phyloP scores from a whole-genome alignment of 2,797 vertebrate species.

The Valencia hispanica region DNA sequence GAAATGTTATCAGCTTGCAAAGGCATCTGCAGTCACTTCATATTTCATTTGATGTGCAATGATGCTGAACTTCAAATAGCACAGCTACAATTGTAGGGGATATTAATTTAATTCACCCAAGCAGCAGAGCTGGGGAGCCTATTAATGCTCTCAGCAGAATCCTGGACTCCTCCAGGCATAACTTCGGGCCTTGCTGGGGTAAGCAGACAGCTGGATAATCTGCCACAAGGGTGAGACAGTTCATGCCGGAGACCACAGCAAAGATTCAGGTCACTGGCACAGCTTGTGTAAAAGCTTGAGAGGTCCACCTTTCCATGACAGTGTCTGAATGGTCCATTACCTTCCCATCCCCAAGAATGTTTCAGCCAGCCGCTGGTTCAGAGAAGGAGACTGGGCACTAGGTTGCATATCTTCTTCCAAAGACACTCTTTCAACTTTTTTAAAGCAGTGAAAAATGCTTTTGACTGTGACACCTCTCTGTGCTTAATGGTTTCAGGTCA shows the following conservation, averaged over 20 bases:
- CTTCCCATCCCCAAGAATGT: conserved; percentile 49
- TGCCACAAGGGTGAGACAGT: conserved; percentile 64
- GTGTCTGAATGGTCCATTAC: conserved; percentile 71
- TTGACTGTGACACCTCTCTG: conserved; percentile 15
- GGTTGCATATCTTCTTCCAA: conserved; percentile 57
- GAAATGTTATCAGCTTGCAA: conserved; percentile 36
- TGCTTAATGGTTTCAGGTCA: conserved; percentile 58
- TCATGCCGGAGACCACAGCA: conserved; percentile 49
- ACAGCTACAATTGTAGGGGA: conserved; percentile 44
- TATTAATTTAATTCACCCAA: conserved; percentile 62
- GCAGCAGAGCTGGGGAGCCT: conserved; percentile 37
- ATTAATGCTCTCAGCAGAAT: conserved; percentile 69
- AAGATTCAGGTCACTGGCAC: conserved; percentile 73
- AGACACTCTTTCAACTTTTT: conserved; percentile 66
- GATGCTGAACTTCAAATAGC: conserved; percentile 62
- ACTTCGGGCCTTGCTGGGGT: conserved; percentile 42
- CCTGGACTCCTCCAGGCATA: conserved; percentile 60
- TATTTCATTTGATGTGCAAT: conserved; percentile 63
- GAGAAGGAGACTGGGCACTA: conserved; percentile 40
- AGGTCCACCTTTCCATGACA: conserved; percentile 68
- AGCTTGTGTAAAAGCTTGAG: conserved; percentile 60
- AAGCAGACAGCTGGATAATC: conserved; percentile 65
- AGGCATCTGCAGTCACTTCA: conserved; percentile 44
- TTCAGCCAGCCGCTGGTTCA: conserved; percentile 51
- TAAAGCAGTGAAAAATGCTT: conserved; percentile 63